Evolutionary conservation across 2,797 vertebrate species (phyloP).

Genomic region (Anas acuta): DNA sequence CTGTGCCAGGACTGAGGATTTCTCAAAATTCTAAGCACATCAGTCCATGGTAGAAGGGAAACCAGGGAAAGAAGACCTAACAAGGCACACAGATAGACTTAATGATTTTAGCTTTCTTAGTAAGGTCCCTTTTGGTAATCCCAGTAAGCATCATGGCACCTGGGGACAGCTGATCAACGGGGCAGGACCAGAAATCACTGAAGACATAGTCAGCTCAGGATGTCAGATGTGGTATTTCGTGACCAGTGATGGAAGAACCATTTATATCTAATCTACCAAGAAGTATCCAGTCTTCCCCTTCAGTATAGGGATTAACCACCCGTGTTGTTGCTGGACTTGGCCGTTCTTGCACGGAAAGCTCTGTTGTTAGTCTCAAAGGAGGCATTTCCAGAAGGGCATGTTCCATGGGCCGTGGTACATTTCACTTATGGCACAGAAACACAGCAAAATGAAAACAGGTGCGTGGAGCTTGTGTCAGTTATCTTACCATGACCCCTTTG

Average conservation of each 20-base stretch:
- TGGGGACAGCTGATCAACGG: not conserved
- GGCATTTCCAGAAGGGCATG: not conserved
- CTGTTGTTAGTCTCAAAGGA: not conserved
- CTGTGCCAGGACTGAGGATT: constrained; percentile 2
- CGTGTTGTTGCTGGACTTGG: not conserved
- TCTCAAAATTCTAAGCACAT: not conserved
- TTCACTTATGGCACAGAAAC: not conserved
- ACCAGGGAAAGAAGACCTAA: not conserved
- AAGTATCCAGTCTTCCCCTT: not conserved
- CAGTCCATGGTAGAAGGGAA: not conserved
- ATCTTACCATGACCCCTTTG: not conserved
- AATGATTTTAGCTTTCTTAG: not conserved
- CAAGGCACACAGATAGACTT: not conserved
- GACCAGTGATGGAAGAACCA: not conserved
- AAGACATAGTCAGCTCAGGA: not conserved
- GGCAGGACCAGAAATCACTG: not conserved
- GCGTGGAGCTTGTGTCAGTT: not conserved
- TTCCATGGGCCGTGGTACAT: not conserved
- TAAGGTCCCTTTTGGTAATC: not conserved
- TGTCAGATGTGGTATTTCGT: not conserved
- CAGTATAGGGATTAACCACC: not conserved
- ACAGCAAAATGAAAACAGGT: not conserved
- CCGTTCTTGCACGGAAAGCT: not conserved
- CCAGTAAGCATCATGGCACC: not conserved
- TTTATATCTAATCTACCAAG: not conserved